Evolutionary conservation across 1,140 invertebrate species (phyloP).

Genomic region (Leptestheria dahalacensis): DNA sequence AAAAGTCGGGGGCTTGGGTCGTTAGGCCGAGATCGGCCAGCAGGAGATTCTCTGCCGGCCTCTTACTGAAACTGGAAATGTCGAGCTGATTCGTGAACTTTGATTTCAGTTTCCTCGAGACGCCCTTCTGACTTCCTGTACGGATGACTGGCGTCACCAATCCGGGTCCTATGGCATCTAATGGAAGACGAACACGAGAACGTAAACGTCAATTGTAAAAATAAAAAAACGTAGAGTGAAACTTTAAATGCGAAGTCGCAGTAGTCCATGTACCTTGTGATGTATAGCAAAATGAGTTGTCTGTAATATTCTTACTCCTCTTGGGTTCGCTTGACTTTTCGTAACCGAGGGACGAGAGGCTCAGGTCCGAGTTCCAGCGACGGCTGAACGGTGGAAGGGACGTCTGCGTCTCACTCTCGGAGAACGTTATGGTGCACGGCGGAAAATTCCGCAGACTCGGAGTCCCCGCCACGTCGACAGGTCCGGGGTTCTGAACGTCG

Average conservation of each 20-base stretch:
- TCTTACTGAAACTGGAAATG: not conserved
- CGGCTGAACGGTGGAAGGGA: not conserved
- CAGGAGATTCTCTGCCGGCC: conserved; percentile 3
- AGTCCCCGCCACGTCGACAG: not conserved
- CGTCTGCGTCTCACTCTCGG: conserved; percentile 1
- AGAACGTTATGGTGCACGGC: not conserved
- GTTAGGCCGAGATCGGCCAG: conserved; percentile 13
- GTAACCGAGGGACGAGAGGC: not conserved
- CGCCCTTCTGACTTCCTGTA: not conserved
- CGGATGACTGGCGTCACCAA: conserved; percentile 1
- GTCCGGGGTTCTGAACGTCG: not conserved
- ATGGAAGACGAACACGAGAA: not conserved
- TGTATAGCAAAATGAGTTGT: not conserved
- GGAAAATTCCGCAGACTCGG: not conserved
- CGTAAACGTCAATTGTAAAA: too few relatives aligned
- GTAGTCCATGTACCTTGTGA: not conserved
- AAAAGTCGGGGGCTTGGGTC: conserved; percentile 12
- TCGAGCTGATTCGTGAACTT: conserved; percentile 9
- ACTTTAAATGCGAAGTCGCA: too few relatives aligned
- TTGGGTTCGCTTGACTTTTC: not conserved
- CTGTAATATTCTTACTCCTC: not conserved
- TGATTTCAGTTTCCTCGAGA: not conserved
- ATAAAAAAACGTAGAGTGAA: too few relatives aligned
- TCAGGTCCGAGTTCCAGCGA: conserved; percentile 5
- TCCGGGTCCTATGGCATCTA: not conserved